Base-by-base conservation (phyloP, 2,113 vertebrate genomes). In the Macquaria australasica region DNA sequence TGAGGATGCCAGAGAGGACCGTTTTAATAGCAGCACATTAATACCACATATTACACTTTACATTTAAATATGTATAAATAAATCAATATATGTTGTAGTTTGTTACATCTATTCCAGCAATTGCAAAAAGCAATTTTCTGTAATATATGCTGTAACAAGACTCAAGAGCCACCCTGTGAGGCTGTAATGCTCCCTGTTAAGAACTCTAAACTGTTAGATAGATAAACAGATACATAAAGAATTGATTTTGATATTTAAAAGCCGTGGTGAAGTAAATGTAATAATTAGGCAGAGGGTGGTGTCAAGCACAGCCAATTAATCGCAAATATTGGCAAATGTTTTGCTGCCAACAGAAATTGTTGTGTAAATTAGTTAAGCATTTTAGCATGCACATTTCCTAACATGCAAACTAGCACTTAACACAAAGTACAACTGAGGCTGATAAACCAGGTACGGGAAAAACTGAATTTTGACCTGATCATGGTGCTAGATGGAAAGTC, bases 1-100 rank as follows among this genome's bases (percentile, higher is more conserved):
- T 41, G 81, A 80, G 83, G 82, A 73, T 48, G 86, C 62, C 63
- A 31, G 28, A 31, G 28, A 31, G 28, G 28, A 31, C 28, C 71
- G 34, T 82, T 82, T 84, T 59, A 78, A 64, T 53, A 70, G 55
- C 25, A 71, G 21, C 1, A 45, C 53, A 71, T 70, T 58, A 60
- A 51, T 5, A 60, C 8, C 15, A 60, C 15, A 39, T 60, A 59
- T 21, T 68, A 53, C 55, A 48, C 23, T 21, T 69, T 4, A 41
- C 11, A 48, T 41, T 67, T 64, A 39, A 69, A 58, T 20, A 67
- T 56, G 53, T 20, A 59, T 25, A 23, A 51, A 64, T 31, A 64
- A 58, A 28, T 64, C 2, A 64, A 45, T 6, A 34, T 16, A 58
- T 71, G 21, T 25, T 59, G 21, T 5, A 5, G 34, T 62, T 66